Evolutionary conservation across 2,113 vertebrate species (phyloP).

Genomic region (Mola mola): DNA sequence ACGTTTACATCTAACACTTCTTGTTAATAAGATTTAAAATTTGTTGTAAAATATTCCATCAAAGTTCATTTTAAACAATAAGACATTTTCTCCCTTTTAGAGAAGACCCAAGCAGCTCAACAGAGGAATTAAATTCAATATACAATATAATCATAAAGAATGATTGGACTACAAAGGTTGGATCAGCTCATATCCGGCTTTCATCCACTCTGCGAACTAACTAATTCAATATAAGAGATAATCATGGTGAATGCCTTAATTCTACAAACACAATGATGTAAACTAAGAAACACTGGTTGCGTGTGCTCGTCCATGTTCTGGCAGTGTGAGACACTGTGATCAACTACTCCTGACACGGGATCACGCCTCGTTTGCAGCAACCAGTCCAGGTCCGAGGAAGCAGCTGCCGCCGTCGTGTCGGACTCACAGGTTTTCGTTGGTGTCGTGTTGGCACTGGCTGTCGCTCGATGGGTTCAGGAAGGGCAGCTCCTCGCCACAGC

Average conservation of each 20-base stretch:
- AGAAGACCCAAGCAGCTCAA: slow-evolving; percentile 19
- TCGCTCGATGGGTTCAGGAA: slow-evolving; percentile 80
- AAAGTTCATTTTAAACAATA: slow-evolving; percentile 31
- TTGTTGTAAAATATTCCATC: slow-evolving; percentile 38
- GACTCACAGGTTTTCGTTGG: slow-evolving; percentile 83
- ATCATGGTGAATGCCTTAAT: slow-evolving; percentile 47
- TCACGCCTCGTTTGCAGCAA: slow-evolving; percentile 19
- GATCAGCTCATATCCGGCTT: slow-evolving; percentile 8
- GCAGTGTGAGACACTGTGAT: slow-evolving; percentile 48
- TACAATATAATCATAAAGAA: slow-evolving; percentile 35
- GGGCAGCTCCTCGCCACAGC: slow-evolving; percentile 85
- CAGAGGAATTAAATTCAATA: slow-evolving; percentile 30
- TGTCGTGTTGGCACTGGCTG: slow-evolving; percentile 76
- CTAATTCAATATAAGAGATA: slow-evolving; percentile 57
- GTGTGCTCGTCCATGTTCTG: slow-evolving; percentile 47
- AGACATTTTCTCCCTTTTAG: slow-evolving; percentile 18
- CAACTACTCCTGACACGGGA: slow-evolving; percentile 50
- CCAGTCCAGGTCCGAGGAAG: slow-evolving; percentile 4
- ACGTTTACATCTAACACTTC: slow-evolving; percentile 15
- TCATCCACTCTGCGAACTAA: slow-evolving; percentile 36
- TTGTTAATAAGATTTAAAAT: slow-evolving; percentile 13
- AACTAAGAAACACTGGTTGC: slow-evolving; percentile 47
- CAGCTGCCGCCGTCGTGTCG: background rate
- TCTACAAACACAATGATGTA: slow-evolving; percentile 71
- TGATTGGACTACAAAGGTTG: slow-evolving; percentile 25